Evolutionary conservation across 2,888 invertebrate species (phyloP).

Genomic region (Drosophila infuscata): DNA sequence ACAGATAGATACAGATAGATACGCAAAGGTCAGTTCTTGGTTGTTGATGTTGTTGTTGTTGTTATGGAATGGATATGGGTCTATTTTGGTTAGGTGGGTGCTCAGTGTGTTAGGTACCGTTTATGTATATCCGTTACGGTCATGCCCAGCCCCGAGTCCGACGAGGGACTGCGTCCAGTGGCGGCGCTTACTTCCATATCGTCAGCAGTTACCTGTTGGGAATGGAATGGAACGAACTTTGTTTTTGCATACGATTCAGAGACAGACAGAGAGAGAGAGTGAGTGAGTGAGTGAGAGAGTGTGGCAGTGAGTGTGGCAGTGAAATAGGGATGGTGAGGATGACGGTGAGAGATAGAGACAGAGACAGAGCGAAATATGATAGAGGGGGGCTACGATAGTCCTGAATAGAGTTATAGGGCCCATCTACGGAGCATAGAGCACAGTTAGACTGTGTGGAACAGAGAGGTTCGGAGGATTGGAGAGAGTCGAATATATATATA

Average conservation of each 20-base stretch:
- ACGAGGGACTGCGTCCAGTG: conserved; percentile 94
- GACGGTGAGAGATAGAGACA: conserved; percentile 22
- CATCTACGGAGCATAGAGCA: conserved; percentile 24
- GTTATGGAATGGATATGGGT: conserved; percentile 21
- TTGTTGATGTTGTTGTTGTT: conserved; percentile 18
- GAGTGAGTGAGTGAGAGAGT: conserved; percentile 28
- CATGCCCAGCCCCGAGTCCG: conserved; percentile 97
- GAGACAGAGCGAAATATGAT: conserved; percentile 38
- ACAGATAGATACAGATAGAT: conserved; percentile 42
- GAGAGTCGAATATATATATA: conserved; percentile 5
- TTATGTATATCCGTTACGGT: conserved; percentile 91
- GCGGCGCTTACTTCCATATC: conserved; percentile 85
- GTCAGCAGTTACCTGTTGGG: conserved; percentile 84
- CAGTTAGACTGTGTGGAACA: conserved; percentile 22
- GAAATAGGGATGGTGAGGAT: conserved; percentile 24
- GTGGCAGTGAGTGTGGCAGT: conserved; percentile 24
- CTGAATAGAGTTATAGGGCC: conserved; percentile 23
- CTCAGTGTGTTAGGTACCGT: conserved; percentile 86
- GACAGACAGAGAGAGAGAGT: conserved; percentile 36
- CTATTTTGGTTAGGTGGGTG: conserved; percentile 45
- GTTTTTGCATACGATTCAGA: conserved; percentile 73
- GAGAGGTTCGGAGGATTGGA: conserved; percentile 10
- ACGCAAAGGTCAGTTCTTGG: conserved; percentile 53
- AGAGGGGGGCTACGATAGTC: conserved; percentile 22
- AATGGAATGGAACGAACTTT: conserved; percentile 76